Evolutionary conservation across 1,140 invertebrate genomes (phyloP).

Genomic region (Solen grandis): DNA sequence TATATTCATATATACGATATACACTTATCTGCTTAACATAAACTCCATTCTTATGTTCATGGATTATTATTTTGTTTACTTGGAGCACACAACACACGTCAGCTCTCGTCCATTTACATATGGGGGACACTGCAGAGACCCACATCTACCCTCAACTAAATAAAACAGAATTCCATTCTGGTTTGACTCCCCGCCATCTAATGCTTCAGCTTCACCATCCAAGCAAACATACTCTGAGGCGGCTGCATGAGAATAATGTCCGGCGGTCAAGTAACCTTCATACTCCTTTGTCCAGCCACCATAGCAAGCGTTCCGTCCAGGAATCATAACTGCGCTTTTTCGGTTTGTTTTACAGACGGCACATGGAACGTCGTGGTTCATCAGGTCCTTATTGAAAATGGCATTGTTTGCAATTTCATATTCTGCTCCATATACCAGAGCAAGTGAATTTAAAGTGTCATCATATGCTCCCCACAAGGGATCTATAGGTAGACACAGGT

Average conservation of each 20-base stretch:
- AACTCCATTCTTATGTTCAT: too few relatives aligned
- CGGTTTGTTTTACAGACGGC: slow-evolving; percentile 35
- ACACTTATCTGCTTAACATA: too few relatives aligned
- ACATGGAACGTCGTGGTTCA: slow-evolving; percentile 22
- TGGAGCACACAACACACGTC: slow-evolving; percentile 39
- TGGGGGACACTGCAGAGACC: slow-evolving; percentile 28
- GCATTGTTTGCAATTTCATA: background rate
- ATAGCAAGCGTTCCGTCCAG: slow-evolving; percentile 40
- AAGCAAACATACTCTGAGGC: slow-evolving; percentile 17
- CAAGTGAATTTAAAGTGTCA: too few relatives aligned
- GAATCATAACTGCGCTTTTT: slow-evolving; percentile 36
- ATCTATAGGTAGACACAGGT: too few relatives aligned
- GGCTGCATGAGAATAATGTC: background rate
- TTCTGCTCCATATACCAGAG: slow-evolving; percentile 12
- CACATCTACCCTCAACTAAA: slow-evolving; percentile 16
- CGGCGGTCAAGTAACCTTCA: slow-evolving; percentile 41
- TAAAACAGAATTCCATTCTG: background rate
- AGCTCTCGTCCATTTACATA: too few relatives aligned
- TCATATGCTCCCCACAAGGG: too few relatives aligned
- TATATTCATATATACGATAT: too few relatives aligned
- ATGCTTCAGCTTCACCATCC: background rate
- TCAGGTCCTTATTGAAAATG: background rate
- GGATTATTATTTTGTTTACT: too few relatives aligned
- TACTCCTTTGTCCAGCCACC: slow-evolving; percentile 45
- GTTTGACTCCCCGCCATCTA: background rate